Evolutionary conservation across 2,113 vertebrate genomes (phyloP).

Genomic region (Nothocercus nigrocapillus): DNA sequence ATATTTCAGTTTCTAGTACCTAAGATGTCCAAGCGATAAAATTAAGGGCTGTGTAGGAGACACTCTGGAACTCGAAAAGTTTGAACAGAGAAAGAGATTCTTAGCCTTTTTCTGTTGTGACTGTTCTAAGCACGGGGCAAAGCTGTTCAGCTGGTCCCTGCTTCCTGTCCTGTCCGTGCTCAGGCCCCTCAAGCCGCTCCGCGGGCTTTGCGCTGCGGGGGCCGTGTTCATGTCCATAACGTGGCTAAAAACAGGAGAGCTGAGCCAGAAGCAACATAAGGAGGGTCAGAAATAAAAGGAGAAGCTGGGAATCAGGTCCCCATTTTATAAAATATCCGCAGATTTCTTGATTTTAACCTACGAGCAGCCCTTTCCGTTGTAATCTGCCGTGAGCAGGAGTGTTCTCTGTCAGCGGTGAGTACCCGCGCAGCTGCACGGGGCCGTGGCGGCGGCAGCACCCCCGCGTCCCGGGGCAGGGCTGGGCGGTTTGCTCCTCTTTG

Average conservation of each 20-base stretch:
- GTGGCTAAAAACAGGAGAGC: not conserved
- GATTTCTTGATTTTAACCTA: not conserved
- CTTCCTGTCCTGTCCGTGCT: accelerated
- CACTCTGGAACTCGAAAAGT: not conserved
- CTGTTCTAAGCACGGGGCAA: not conserved
- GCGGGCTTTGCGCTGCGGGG: too few relatives aligned
- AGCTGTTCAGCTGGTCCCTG: accelerated
- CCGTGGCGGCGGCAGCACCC: too few relatives aligned
- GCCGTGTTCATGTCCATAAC: not conserved
- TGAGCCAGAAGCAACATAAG: accelerated
- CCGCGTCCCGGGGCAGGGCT: not conserved
- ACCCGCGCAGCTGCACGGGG: not conserved
- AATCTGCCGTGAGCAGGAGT: not conserved
- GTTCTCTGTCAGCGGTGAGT: not conserved
- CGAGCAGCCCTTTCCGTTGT: not conserved
- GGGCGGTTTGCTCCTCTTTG: too few relatives aligned
- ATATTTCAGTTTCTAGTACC: not conserved
- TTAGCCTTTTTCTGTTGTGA: too few relatives aligned
- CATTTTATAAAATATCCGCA: not conserved
- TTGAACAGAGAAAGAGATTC: not conserved
- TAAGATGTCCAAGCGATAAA: too few relatives aligned
- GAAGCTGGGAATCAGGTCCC: not conserved
- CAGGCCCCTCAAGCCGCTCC: not conserved
- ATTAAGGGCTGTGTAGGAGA: not conserved
- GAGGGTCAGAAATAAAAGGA: not conserved